phyloP scores from a whole-genome alignment of 2,113 vertebrate species.

The Illadopsis cleaveri region DNA sequence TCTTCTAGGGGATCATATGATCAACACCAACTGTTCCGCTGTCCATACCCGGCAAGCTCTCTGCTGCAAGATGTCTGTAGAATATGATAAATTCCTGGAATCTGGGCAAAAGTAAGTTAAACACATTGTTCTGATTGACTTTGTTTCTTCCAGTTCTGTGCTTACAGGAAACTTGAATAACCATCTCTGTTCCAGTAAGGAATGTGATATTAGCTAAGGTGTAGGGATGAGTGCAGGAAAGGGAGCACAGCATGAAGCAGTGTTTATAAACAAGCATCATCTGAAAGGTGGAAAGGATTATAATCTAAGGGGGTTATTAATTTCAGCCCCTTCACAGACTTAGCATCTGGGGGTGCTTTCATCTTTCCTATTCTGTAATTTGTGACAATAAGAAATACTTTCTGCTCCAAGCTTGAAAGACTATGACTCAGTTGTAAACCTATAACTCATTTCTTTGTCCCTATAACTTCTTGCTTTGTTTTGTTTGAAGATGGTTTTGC shows the following conservation, averaged over 20 bases:
- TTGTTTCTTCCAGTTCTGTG: background rate
- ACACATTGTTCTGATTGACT: background rate
- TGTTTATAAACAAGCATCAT: background rate
- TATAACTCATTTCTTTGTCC: background rate
- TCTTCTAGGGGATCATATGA: constrained; percentile 81
- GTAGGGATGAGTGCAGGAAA: background rate
- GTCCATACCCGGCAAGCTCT: constrained; percentile 93
- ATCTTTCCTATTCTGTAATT: background rate
- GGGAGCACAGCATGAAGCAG: background rate
- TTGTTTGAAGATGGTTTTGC: constrained; percentile 91
- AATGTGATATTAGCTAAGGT: background rate
- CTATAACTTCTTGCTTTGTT: background rate
- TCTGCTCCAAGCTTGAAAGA: background rate
- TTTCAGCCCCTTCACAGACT: background rate
- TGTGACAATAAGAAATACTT: background rate
- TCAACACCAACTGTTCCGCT: constrained; percentile 97
- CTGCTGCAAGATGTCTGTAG: constrained; percentile 99
- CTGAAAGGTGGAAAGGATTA: background rate
- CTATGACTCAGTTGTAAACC: background rate
- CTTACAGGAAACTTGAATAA: background rate
- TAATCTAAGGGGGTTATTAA: background rate
- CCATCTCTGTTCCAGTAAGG: background rate
- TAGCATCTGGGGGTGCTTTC: background rate
- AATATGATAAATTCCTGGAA: constrained; percentile 96
- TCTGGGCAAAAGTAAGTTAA: constrained; percentile 91